phyloP scores from a whole-genome alignment of 2,888 invertebrate genomes.

The Amphipyra berbera region DNA sequence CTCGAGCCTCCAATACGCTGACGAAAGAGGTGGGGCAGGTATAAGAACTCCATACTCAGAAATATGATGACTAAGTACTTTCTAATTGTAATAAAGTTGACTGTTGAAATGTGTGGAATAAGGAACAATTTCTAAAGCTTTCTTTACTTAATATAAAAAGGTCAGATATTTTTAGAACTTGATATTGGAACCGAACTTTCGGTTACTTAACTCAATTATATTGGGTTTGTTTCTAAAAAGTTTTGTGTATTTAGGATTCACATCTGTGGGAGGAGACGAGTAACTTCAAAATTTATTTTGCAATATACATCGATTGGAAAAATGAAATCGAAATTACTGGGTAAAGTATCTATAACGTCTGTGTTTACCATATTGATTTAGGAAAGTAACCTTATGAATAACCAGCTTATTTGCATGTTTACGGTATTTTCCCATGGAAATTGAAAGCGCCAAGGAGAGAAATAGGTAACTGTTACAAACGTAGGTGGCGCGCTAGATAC shows the following conservation, averaged over 20 bases:
- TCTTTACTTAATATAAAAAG: slow-evolving; percentile 23
- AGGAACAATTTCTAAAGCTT: slow-evolving; percentile 20
- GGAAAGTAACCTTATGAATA: slow-evolving; percentile 9
- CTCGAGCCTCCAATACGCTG: slow-evolving; percentile 69
- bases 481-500: slow-evolving; percentile 7
- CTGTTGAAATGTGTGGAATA: slow-evolving; percentile 8
- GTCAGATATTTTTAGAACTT: slow-evolving; percentile 20
- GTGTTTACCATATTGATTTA: slow-evolving; percentile 4
- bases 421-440: slow-evolving; percentile 3
- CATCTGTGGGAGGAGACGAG: not conserved
- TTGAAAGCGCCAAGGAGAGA: not conserved
- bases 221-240: slow-evolving; percentile 13
- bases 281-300: not conserved
- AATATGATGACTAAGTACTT: slow-evolving; percentile 52
- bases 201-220: slow-evolving; percentile 36
- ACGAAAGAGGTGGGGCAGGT: slow-evolving; percentile 61
- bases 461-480: slow-evolving; percentile 1
- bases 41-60: slow-evolving; percentile 42
- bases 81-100: slow-evolving; percentile 42
- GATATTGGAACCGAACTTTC: slow-evolving; percentile 22
- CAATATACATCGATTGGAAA: slow-evolving; percentile 2
- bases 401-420: slow-evolving; percentile 15
- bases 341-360: not conserved
- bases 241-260: slow-evolving; percentile 26
- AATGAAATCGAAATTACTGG: not conserved